phyloP scores from a whole-genome alignment of 2,888 invertebrate genomes.

The Hemaris fuciformis region DNA sequence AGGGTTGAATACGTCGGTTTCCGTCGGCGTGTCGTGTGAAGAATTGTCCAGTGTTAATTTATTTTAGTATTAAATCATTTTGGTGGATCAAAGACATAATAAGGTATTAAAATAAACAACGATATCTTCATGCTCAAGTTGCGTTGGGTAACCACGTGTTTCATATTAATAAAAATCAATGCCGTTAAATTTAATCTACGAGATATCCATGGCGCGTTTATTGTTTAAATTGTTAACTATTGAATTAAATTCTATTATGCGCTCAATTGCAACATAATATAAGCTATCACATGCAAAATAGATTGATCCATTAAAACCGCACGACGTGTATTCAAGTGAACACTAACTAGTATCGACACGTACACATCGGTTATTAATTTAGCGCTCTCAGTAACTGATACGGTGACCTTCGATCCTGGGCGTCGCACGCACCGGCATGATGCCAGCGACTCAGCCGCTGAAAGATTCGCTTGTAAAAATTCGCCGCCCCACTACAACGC shows the following conservation, averaged over 20 bases:
- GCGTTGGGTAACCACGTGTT: neutral
- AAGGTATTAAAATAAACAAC: too few species aligned
- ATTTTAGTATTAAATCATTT: neutral
- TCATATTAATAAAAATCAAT: neutral
- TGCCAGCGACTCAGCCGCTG: neutral
- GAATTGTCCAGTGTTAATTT: neutral
- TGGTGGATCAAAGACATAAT: too few species aligned
- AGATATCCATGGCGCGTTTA: too few species aligned
- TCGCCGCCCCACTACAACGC: neutral
- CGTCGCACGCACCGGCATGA: neutral
- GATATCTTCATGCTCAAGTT: too few species aligned
- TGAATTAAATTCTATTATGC: too few species aligned
- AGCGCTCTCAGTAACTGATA: constrained; percentile 5
- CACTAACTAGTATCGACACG: neutral
- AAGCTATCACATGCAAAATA: neutral
- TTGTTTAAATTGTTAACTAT: too few species aligned
- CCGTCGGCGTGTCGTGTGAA: neutral
- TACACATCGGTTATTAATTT: neutral
- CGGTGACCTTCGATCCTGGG: neutral
- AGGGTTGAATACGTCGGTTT: constrained; percentile 15
- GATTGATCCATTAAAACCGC: neutral
- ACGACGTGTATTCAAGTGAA: neutral
- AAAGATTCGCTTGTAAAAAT: neutral
- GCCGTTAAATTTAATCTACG: neutral
- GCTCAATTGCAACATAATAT: too few species aligned